phyloP scores from a whole-genome alignment of 2,113 vertebrate species.

The Perca fluviatilis region DNA sequence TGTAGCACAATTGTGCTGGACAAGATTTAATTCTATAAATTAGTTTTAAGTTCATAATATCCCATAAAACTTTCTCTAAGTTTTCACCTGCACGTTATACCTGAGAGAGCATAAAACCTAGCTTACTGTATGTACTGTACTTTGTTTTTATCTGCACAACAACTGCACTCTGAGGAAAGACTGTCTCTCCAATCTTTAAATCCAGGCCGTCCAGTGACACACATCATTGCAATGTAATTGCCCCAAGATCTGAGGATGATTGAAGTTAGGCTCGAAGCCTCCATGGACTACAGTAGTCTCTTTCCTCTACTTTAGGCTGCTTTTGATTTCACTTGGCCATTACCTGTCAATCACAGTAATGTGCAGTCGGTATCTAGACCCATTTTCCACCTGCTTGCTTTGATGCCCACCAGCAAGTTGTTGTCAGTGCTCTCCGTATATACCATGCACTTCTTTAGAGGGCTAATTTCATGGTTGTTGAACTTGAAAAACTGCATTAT shows the following conservation, averaged over 20 bases:
- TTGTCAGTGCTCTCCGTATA: slow-evolving; percentile 57
- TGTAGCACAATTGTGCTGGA: neutral
- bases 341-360: slow-evolving; percentile 78
- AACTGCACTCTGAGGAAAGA: slow-evolving; percentile 7
- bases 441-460: slow-evolving; percentile 46
- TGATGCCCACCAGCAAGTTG: slow-evolving; percentile 60
- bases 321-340: slow-evolving; percentile 58
- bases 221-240: slow-evolving; percentile 40
- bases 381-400: slow-evolving; percentile 77
- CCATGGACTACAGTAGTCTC: slow-evolving; percentile 22
- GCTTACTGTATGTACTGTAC: neutral
- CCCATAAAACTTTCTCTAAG: neutral
- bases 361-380: slow-evolving; percentile 55
- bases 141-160: slow-evolving; percentile 6
- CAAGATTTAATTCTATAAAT: neutral
- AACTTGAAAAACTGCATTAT: slow-evolving; percentile 71
- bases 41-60: neutral
- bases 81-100: slow-evolving; percentile 3
- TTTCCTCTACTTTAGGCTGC: slow-evolving; percentile 39
- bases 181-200: slow-evolving; percentile 30
- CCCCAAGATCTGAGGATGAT: slow-evolving; percentile 43
- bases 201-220: neutral
- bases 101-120: neutral
- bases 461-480: slow-evolving; percentile 84
- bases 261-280: slow-evolving; percentile 28